Evolutionary conservation across 2,113 vertebrate species (phyloP).

Genomic region (Paracanthobrama guichenoti): DNA sequence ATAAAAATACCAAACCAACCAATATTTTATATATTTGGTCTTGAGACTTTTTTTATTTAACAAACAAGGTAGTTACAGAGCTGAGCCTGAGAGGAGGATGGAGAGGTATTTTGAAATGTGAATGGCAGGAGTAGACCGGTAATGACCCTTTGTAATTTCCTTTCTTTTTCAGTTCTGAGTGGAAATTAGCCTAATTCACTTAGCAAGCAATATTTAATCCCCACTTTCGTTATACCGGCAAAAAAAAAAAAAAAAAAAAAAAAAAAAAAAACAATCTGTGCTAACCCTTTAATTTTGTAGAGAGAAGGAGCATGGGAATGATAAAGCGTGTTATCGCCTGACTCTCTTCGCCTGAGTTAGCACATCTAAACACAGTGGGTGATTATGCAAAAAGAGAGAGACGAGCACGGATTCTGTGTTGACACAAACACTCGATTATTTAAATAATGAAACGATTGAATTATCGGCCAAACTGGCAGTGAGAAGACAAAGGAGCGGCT

Average conservation of each 20-base stretch:
- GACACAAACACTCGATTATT: conserved; percentile 68
- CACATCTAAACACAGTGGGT: conserved; percentile 43
- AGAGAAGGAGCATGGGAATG: conserved; percentile 1
- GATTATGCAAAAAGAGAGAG: conserved; percentile 37
- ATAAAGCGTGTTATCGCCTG: conserved; percentile 24
- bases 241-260: background rate
- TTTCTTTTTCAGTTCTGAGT: conserved; percentile 1
- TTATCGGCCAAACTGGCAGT: conserved; percentile 54
- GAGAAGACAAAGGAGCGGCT: conserved; percentile 51
- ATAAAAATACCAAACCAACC: background rate
- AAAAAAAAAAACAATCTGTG: background rate
- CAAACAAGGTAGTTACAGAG: background rate
- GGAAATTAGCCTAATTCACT: conserved; percentile 35
- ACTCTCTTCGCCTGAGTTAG: conserved; percentile 37
- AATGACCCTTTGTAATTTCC: background rate
- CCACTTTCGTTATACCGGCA: background rate
- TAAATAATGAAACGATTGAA: conserved; percentile 63
- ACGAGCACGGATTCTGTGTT: conserved; percentile 56
- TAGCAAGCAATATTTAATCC: conserved; percentile 19
- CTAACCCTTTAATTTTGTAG: conserved; percentile 22
- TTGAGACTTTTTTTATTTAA: background rate
- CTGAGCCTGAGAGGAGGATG: conserved; percentile 1
- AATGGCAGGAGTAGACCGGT: background rate
- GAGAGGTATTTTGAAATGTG: conserved; percentile 18
- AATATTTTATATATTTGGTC: conserved; percentile 9